A percentile compares a stretch with the other conserved stretches of the same genome.
These are phyloP conservation scores for Drosophila takahashii DNA, from an alignment of 1,140 invertebrate genomes.

Conservation along the genomic window DNA sequence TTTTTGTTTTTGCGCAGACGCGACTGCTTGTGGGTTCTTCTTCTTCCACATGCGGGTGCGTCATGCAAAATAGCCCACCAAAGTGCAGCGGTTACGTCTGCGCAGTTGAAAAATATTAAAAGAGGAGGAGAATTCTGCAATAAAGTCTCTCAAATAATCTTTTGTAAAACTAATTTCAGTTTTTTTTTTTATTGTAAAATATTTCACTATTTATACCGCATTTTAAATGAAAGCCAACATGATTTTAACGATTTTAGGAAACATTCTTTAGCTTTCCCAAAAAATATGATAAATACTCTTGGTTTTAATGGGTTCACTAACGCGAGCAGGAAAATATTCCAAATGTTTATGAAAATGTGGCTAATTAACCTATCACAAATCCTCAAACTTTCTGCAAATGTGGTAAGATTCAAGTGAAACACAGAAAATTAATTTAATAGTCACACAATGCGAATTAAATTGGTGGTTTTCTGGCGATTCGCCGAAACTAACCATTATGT, in stretches of 20 bases:
- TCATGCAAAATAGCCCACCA: slow-evolving; percentile 26
- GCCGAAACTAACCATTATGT: slow-evolving; percentile 8
- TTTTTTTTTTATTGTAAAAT: no score
- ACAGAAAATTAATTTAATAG: background rate
- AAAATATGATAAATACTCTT: background rate
- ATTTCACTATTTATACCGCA: no score
- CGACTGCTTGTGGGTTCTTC: slow-evolving; percentile 25
- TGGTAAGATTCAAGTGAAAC: background rate
- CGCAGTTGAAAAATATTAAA: slow-evolving; percentile 13
- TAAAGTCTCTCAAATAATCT: no score
- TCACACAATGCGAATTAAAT: slow-evolving; percentile 7
- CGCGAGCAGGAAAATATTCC: background rate
- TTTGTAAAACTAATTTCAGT: no score
- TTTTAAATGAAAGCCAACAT: no score
- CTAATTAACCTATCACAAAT: background rate
- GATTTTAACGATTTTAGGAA: no score
- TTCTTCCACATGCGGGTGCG: slow-evolving; percentile 59
- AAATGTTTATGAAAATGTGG: background rate
- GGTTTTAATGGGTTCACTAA: background rate
- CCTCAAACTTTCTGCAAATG: no score
- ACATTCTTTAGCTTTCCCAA: no score
- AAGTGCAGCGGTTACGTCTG: slow-evolving; percentile 11
- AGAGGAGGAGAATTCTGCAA: background rate
- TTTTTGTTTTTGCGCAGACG: slow-evolving; percentile 49
- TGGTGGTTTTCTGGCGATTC: slow-evolving; percentile 5